A percentile compares a stretch with the other conserved stretches of the same genome.
These are phyloP conservation scores for Mylabris sibirica DNA, from an alignment of 2,888 invertebrate species.

Conservation along the genomic window DNA sequence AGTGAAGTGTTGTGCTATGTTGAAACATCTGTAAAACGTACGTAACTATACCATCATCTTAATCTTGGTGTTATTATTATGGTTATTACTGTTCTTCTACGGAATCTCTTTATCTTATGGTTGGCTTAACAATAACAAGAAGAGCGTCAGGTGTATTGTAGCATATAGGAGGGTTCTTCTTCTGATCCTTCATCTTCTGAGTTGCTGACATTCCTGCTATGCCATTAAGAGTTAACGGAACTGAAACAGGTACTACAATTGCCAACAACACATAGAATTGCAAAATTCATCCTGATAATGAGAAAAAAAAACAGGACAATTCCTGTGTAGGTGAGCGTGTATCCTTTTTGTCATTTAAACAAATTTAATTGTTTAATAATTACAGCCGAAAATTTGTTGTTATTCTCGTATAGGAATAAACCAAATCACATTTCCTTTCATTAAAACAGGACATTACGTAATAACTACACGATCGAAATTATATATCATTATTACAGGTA, in stretches of 20 bases:
- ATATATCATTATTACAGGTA: conserved; percentile 29
- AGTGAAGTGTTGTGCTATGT: conserved; percentile 4
- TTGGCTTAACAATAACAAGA: conserved; percentile 12
- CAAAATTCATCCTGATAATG: not conserved
- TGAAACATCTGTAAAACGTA: not conserved
- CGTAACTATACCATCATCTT: not conserved
- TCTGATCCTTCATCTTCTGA: too few relatives aligned
- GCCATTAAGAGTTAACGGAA: conserved; percentile 33
- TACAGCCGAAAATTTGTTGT: conserved; percentile 8
- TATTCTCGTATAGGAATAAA: conserved; percentile 22
- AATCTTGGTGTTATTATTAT: not conserved
- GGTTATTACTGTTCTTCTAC: not conserved
- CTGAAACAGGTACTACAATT: conserved; percentile 30
- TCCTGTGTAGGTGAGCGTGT: too few relatives aligned
- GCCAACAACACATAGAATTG: not conserved
- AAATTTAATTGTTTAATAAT: not conserved
- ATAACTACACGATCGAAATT: conserved; percentile 21
- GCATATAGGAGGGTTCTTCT: conserved; percentile 22
- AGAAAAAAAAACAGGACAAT: not conserved
- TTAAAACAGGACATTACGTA: conserved; percentile 29
- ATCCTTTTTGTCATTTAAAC: too few relatives aligned
- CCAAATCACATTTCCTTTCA: conserved; percentile 28
- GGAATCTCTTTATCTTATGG: conserved; percentile 11
- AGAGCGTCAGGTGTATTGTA: conserved; percentile 26
- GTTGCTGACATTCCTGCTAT: conserved; percentile 22